These are phyloP conservation scores for Iselma pallidipennis DNA, from an alignment of 2,888 invertebrate genomes.

Conservation along the genomic window DNA sequence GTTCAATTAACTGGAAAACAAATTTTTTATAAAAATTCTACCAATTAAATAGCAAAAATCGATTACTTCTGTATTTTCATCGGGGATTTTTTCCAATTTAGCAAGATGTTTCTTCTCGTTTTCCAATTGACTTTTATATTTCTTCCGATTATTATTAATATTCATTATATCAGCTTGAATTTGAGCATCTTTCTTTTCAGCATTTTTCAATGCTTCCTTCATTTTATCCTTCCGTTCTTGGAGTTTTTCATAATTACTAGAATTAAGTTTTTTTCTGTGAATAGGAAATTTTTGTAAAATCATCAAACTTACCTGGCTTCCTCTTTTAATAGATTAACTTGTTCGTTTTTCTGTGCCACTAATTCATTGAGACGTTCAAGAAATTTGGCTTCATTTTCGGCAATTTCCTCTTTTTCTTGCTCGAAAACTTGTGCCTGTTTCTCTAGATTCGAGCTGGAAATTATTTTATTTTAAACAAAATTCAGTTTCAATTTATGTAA, in stretches of 20 bases:
- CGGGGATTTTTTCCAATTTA: conserved; percentile 68
- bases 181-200: conserved; percentile 68
- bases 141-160: conserved; percentile 74
- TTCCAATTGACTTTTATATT: conserved; percentile 69
- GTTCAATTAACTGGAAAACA: conserved; percentile 39
- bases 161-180: conserved; percentile 69
- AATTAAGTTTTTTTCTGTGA: conserved; percentile 12
- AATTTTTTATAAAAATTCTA: conserved; percentile 3
- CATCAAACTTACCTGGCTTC: conserved; percentile 25
- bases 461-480: conserved; percentile 2
- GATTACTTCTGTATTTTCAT: conserved; percentile 71
- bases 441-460: conserved; percentile 60
- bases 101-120: conserved; percentile 71
- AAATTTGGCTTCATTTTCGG: conserved; percentile 59
- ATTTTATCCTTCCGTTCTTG: conserved; percentile 63
- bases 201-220: conserved; percentile 64
- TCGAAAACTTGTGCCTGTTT: conserved; percentile 60
- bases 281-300: not conserved
- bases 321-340: conserved; percentile 41
- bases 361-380: conserved; percentile 54
- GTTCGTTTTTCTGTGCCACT: conserved; percentile 61
- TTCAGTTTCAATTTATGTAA: too few species aligned
- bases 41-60: not conserved
- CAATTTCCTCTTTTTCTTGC: conserved; percentile 65
- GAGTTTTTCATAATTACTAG: conserved; percentile 64